Base-by-base conservation (phyloP, 2,113 vertebrate species). In the Pipa parva region DNA sequence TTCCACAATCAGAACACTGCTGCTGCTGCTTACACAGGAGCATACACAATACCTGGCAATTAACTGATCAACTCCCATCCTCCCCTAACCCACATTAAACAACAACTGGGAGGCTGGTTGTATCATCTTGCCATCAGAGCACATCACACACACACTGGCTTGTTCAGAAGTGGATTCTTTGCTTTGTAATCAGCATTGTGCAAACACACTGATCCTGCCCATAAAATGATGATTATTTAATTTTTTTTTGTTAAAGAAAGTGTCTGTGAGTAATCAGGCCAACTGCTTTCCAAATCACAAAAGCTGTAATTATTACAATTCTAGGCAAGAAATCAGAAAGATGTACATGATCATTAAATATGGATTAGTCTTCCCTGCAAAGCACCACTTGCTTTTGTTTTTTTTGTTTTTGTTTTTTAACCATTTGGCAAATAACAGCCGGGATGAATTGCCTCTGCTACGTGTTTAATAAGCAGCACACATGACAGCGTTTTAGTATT, bases 231-330 rank as follows among this genome's bases (percentile, higher is more conserved):
- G n/a, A n/a, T n/a, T n/a, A n/a, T n/a, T n/a, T n/a, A n/a, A n/a
- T n/a, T n/a, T n/a, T n/a, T n/a, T n/a, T 49, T 13, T 18, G 18
- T 42, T 42, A 15, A 42, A 42, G n/a, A 50, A 20, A 51, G 13
- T 9, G 27, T 28, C 42, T 26, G 55, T 50, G 64, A 39, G 55
- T 59, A 68, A 68, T 68, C 55, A 24, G 7, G 15, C 64, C 64
- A 67, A 67, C 55, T 67, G 63, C 22, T 67, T 22, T 26, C 55
- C 5, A 67, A n/a, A 67, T 59, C 42, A 59, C 28, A 49, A 68
- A n/a, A 46, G 21, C 36, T 15, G 28, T 51, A 29, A 37, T 68
- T 25, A 59, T 59, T 31, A 64, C 12, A 66, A 6, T 6, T 37
- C 28, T 55, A 36, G 55, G 42, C 22, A 37, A 36, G 42, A 56